A percentile compares a stretch with the other conserved stretches of the same genome.
Conservation (phyloP, 2,113 vertebrate genomes). For the Morone chrysops region DNA sequence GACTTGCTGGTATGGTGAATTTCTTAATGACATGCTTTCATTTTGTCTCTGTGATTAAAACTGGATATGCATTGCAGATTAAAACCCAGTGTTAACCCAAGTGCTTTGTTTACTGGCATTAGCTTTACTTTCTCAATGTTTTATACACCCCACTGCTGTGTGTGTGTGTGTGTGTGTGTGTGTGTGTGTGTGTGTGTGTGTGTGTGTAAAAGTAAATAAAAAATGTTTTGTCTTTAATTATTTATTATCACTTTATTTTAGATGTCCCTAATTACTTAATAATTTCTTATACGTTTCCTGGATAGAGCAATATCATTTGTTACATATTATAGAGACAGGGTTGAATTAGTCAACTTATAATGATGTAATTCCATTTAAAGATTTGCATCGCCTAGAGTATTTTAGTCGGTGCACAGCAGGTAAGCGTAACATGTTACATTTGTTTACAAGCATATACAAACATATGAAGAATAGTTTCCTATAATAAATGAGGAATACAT, state of each 20-base stretch:
- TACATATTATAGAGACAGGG: background rate
- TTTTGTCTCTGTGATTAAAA: slow-evolving; percentile 58
- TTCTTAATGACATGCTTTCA: slow-evolving; percentile 37
- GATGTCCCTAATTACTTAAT: background rate
- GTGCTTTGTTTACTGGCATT: background rate
- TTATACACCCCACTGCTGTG: background rate
- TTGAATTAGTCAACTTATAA: background rate
- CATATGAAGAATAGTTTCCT: background rate
- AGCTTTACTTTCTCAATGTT: background rate
- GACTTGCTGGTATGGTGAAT: slow-evolving; percentile 21
- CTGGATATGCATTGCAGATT: slow-evolving; percentile 63
- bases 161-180: too few relatives aligned
- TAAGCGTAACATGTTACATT: background rate
- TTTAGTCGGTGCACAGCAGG: background rate
- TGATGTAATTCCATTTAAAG: background rate
- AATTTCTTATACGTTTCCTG: background rate
- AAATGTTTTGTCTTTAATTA: background rate
- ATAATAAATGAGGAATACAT: background rate
- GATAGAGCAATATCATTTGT: background rate
- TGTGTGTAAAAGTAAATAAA: background rate
- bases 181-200: too few relatives aligned
- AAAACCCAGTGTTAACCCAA: slow-evolving; percentile 53
- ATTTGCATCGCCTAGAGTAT: background rate
- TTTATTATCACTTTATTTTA: background rate
- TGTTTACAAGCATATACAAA: too few relatives aligned